Evolutionary conservation across 2,888 invertebrate genomes (phyloP), one percentile per base, ranked within the genome.

Genomic region (Diarsia dahlii): DNA sequence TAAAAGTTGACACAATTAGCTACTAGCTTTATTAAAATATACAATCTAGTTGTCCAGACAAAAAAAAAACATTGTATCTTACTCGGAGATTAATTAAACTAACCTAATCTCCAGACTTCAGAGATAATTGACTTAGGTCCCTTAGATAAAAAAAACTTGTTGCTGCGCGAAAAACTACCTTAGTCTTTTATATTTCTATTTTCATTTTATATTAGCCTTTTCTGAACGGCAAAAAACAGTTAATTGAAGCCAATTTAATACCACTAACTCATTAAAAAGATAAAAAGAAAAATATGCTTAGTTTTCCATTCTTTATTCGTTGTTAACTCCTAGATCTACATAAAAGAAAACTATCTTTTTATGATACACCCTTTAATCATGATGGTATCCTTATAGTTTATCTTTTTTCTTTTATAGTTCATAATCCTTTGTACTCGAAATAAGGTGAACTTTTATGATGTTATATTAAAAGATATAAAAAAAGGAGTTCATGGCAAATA

Each of bases 381-480:
- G 50, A 52, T 50, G n/a, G n/a, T 28, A 28, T 60, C 46, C 15
- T 3, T 54, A 13, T n/a, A 18, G 46, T 81, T 54, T 34, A 66
- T 66, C 50, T 65, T 76, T 69, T 80, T 81, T 48, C 68, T 74
- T 82, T 84, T 74, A 77, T 58, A 79, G 63, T 56, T 79, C 48
- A 74, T 70, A 72, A 79, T 69, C 68, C 62, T 84, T 79, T 82
- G 66, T 82, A 39, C 63, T 66, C 45, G 13, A 34, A 60, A 23
- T 73, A 66, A 58, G 71, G 18, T n/a, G 39, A 58, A 48, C n/a
- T 58, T 28, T 13, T 58, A 15, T 8, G 15, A 28, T 28, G 8
- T 50, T 50, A 70, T 76, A 66, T 63, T 71, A 62, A 54, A 71
- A 67, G 9, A 65, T 65, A 56, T 56, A 66, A 67, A 67, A n/a